Evolutionary conservation across 1,140 invertebrate species (phyloP).

Genomic region (Microplitis mediator): DNA sequence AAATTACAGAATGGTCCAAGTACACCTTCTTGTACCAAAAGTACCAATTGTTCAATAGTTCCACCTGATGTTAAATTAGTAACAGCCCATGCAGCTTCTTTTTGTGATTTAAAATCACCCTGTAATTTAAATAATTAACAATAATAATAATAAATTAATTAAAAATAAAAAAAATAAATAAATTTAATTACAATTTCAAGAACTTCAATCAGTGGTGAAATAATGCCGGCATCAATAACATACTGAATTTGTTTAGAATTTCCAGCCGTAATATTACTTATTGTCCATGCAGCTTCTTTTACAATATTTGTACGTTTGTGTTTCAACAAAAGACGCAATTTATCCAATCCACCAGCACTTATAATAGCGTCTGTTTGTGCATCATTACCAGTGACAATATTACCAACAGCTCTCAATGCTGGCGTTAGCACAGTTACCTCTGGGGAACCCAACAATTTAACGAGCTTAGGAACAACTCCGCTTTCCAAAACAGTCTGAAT

Average conservation of each 20-base stretch:
- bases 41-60: conserved; percentile 70
- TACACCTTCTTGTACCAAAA: conserved; percentile 66
- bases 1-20: conserved; percentile 59
- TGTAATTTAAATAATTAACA: conserved; percentile 49
- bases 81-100: conserved; percentile 82
- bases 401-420: conserved; percentile 85
- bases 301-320: conserved; percentile 76
- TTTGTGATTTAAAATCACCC: conserved; percentile 80
- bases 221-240: conserved; percentile 74
- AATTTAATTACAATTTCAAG: conserved; percentile 65
- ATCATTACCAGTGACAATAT: conserved; percentile 86
- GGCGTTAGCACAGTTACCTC: conserved; percentile 85
- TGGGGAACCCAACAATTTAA: conserved; percentile 74
- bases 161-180: conserved; percentile 7
- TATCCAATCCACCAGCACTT: conserved; percentile 75
- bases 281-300: conserved; percentile 84
- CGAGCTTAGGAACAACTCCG: conserved; percentile 76
- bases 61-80: conserved; percentile 83
- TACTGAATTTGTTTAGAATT: conserved; percentile 76
- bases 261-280: conserved; percentile 84
- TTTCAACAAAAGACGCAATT: conserved; percentile 75
- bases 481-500: conserved; percentile 83
- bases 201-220: conserved; percentile 74
- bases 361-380: conserved; percentile 90
- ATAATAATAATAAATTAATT: conserved; percentile 12